Evolutionary conservation across 2,888 invertebrate species (phyloP).

Genomic region (Drosophila colorata): DNA sequence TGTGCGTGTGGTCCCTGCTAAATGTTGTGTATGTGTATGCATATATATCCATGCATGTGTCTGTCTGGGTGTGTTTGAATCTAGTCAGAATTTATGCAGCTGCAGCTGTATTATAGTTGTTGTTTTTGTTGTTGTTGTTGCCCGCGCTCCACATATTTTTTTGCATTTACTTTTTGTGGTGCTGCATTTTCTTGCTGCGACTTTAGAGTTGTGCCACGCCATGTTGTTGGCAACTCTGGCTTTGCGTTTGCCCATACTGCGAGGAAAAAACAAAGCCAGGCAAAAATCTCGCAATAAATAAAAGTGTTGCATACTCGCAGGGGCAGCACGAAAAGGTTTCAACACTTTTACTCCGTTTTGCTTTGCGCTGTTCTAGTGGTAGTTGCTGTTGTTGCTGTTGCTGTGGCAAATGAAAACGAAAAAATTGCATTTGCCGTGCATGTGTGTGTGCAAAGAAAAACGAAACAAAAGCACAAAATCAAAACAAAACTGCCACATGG

Average conservation of each 20-base stretch:
- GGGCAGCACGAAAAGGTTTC: constrained; percentile 47
- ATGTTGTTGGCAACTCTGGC: constrained; percentile 20
- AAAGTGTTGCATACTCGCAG: constrained; percentile 65
- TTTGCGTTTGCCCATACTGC: constrained; percentile 11
- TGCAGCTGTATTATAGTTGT: constrained; percentile 4
- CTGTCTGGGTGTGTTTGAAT: constrained; percentile 4
- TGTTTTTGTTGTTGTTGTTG: constrained; percentile 31
- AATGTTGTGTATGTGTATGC: neutral
- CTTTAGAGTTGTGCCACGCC: constrained; percentile 1
- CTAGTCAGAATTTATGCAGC: constrained; percentile 39
- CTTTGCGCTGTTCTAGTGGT: neutral
- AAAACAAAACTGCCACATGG: constrained; percentile 75
- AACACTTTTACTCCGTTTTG: constrained; percentile 47
- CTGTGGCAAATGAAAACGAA: constrained; percentile 72
- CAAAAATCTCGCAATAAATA: constrained; percentile 26
- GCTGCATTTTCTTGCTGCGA: constrained; percentile 11
- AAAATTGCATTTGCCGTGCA: constrained; percentile 70
- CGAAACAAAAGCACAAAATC: constrained; percentile 57
- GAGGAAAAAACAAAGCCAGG: neutral
- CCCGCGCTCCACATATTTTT: constrained; percentile 10
- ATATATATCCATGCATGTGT: neutral
- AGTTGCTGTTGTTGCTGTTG: constrained; percentile 32
- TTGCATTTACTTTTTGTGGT: constrained; percentile 3
- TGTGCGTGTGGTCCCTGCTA: constrained; percentile 1
- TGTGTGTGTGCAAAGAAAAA: constrained; percentile 41